Evolutionary conservation across 2,888 invertebrate species (phyloP).

Genomic region (Drosophila nigritarsus): DNA sequence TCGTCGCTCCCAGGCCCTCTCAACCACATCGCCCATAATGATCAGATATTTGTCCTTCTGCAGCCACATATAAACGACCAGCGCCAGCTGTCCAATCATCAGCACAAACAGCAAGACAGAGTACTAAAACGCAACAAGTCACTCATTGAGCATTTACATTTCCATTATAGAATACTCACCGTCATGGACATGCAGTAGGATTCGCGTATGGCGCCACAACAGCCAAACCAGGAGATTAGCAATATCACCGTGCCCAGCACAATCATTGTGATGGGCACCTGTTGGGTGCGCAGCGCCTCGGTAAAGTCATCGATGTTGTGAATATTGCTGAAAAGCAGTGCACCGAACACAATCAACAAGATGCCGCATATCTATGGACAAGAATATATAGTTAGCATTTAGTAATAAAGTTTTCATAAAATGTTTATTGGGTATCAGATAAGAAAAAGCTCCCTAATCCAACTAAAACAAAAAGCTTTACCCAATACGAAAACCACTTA

Average conservation of each 20-base stretch:
- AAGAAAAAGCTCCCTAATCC: neutral
- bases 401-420: slow-evolving; percentile 1
- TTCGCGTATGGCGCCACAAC: slow-evolving; percentile 95
- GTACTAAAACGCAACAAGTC: slow-evolving; percentile 86
- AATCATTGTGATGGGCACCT: slow-evolving; percentile 89
- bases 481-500: neutral
- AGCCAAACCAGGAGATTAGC: slow-evolving; percentile 94
- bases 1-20: slow-evolving; percentile 84
- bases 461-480: slow-evolving; percentile 34
- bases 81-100: slow-evolving; percentile 90
- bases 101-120: slow-evolving; percentile 90
- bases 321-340: slow-evolving; percentile 88
- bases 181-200: slow-evolving; percentile 95
- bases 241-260: slow-evolving; percentile 90
- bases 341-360: slow-evolving; percentile 89
- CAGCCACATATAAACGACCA: slow-evolving; percentile 89
- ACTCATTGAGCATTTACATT: slow-evolving; percentile 8
- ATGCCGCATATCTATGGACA: slow-evolving; percentile 89
- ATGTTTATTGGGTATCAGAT: slow-evolving; percentile 27
- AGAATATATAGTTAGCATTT: slow-evolving; percentile 1
- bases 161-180: slow-evolving; percentile 86
- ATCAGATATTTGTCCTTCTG: slow-evolving; percentile 87
- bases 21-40: slow-evolving; percentile 86
- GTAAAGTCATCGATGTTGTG: slow-evolving; percentile 86
- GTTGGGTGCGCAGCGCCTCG: slow-evolving; percentile 86